Evolutionary conservation across 2,888 invertebrate species (phyloP).

Genomic region (Iselma pallidipennis): DNA sequence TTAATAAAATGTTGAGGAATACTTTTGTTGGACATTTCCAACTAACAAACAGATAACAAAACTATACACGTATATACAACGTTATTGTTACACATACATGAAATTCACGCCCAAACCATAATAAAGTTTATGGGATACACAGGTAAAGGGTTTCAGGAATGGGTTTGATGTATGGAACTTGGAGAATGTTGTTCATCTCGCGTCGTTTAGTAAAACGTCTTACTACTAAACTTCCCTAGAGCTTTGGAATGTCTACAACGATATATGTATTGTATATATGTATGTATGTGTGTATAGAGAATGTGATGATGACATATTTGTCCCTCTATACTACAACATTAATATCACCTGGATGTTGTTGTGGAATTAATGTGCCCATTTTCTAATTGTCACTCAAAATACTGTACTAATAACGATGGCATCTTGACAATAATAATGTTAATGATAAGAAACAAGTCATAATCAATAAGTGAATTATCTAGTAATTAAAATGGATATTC

Average conservation of each 20-base stretch:
- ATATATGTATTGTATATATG: background rate
- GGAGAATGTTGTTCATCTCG: constrained; percentile 52
- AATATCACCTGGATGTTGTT: constrained; percentile 34
- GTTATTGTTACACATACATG: constrained; percentile 19
- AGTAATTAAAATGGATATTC: background rate
- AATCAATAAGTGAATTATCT: constrained; percentile 1
- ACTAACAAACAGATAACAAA: background rate
- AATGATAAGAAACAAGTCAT: background rate
- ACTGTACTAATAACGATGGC: background rate
- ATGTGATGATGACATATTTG: constrained; percentile 55
- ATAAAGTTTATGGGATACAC: constrained; percentile 32
- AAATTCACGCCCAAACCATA: constrained; percentile 25
- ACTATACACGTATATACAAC: background rate
- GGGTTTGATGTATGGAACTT: constrained; percentile 54
- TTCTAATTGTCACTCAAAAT: background rate
- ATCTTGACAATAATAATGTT: background rate
- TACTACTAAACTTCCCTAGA: constrained; percentile 48
- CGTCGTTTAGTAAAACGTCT: constrained; percentile 53
- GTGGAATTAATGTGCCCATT: background rate
- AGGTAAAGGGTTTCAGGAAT: constrained; percentile 50
- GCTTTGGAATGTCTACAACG: constrained; percentile 48
- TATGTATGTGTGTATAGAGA: constrained; percentile 44
- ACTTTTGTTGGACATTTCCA: background rate
- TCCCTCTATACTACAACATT: constrained; percentile 42
- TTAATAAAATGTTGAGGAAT: too few species aligned